phyloP scores from a whole-genome alignment of 2,113 vertebrate species.

The Indicator maculatus region DNA sequence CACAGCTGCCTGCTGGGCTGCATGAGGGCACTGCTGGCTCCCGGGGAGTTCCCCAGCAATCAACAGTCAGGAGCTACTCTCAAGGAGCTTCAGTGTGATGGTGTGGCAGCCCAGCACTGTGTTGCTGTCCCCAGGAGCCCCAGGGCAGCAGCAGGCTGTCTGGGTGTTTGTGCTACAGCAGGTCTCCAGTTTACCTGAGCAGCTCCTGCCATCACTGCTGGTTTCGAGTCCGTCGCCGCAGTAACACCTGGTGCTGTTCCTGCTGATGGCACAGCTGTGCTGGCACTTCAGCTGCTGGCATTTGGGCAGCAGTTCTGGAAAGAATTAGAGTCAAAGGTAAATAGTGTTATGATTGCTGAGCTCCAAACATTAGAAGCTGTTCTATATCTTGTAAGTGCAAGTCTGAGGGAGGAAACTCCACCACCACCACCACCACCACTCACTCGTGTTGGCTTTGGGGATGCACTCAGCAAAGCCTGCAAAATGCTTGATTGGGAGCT shows the following conservation, averaged over 20 bases:
- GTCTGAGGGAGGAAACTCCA: not conserved
- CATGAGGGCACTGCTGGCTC: too few species aligned
- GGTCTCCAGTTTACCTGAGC: constrained; percentile 81
- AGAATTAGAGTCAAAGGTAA: not conserved
- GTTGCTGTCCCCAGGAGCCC: not conserved
- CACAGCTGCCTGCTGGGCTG: too few species aligned
- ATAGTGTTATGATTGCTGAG: not conserved
- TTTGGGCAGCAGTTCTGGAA: constrained; percentile 87
- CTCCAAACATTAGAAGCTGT: not conserved
- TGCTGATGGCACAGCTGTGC: constrained; percentile 88
- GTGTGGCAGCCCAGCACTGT: not conserved
- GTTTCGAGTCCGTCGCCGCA: constrained; percentile 90
- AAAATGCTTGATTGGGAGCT: not conserved
- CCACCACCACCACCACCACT: too few species aligned
- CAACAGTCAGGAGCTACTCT: too few species aligned
- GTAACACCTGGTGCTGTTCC: constrained; percentile 90
- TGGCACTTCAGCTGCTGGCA: constrained; percentile 91
- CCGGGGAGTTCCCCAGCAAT: too few species aligned
- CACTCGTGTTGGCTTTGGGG: accelerated
- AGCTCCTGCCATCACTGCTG: constrained; percentile 84
- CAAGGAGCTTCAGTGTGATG: too few species aligned
- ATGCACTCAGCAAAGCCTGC: not conserved
- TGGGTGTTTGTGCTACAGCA: accelerated
- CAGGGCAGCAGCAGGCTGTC: accelerated
- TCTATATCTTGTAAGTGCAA: accelerated